phyloP scores from a whole-genome alignment of 2,113 vertebrate genomes.

The Potamarius usumacintae region DNA sequence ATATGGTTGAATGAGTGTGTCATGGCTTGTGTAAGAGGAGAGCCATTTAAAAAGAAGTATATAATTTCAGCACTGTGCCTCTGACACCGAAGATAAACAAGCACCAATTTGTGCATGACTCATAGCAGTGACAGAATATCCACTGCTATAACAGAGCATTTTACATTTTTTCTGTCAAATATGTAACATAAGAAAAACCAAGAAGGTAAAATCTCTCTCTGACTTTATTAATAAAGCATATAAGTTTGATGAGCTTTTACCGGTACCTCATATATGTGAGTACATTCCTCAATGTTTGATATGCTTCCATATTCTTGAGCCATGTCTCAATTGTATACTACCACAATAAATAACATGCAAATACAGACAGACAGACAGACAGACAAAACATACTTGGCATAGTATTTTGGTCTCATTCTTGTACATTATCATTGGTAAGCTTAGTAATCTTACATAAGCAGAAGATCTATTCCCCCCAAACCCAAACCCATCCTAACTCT shows the following conservation, averaged over 20 bases:
- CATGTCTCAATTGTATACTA: background rate
- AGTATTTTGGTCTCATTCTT: background rate
- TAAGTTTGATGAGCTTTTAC: background rate
- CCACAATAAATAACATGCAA: background rate
- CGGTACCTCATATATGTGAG: background rate
- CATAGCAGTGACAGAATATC: background rate
- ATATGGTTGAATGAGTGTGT: background rate
- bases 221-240: background rate
- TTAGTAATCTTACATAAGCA: background rate
- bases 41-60: background rate
- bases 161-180: background rate
- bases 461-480: background rate
- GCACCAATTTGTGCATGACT: background rate
- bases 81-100: conserved; percentile 11
- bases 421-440: background rate
- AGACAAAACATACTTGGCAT: background rate
- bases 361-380: background rate
- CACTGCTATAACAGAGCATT: background rate
- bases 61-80: conserved; percentile 3
- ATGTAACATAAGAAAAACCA: background rate
- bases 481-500: background rate
- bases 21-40: background rate
- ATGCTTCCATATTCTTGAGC: background rate
- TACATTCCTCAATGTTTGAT: background rate
- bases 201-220: background rate